These are phyloP conservation scores for Drosophila anomalipes DNA, from an alignment of 2,888 invertebrate species.

Conservation along the genomic window DNA sequence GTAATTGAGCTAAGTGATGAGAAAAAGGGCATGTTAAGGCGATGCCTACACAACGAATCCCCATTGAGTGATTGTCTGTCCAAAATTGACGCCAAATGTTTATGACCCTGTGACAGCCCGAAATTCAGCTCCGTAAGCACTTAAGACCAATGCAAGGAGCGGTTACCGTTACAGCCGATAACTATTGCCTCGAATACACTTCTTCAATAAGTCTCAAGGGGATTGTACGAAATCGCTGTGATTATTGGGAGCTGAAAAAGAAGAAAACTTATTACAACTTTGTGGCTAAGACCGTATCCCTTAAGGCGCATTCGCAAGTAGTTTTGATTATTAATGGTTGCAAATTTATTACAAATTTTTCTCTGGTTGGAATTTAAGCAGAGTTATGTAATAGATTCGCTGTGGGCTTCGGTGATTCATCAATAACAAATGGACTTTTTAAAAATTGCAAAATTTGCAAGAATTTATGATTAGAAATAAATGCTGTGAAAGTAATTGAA, in stretches of 20 bases:
- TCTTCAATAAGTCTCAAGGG: conserved; percentile 11
- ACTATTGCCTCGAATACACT: conserved; percentile 2
- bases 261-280: background rate
- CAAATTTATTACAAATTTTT: background rate
- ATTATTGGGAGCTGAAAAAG: conserved; percentile 1
- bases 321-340: conserved; percentile 16
- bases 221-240: background rate
- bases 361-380: background rate
- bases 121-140: conserved; percentile 41
- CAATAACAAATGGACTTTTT: background rate
- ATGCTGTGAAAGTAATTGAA: no score
- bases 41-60: conserved; percentile 13
- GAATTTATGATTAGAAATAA: background rate
- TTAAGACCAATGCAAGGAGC: conserved; percentile 51
- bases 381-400: background rate
- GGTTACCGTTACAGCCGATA: conserved; percentile 23
- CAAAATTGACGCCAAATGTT: conserved; percentile 34
- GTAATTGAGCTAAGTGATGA: conserved; percentile 49
- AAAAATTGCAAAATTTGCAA: background rate
- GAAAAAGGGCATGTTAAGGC: conserved; percentile 3
- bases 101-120: conserved; percentile 28
- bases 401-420: background rate
- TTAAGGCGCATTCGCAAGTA: background rate
- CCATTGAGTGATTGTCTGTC: conserved; percentile 47
- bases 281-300: background rate